Evolutionary conservation across 1,140 invertebrate genomes (phyloP).

Genomic region (Drosophila trapezifrons): DNA sequence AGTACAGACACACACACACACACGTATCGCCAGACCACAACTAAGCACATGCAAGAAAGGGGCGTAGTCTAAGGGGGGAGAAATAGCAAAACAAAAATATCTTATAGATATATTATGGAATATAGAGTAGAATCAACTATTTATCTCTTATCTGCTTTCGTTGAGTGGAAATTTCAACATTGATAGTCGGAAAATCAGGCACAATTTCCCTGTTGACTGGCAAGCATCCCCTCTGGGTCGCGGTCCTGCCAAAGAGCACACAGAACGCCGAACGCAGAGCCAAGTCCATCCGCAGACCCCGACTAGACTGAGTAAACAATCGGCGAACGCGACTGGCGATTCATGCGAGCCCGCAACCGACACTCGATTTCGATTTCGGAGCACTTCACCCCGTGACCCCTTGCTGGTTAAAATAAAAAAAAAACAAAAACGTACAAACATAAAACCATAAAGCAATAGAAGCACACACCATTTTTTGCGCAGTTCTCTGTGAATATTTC

Average conservation of each 20-base stretch:
- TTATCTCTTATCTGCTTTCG: not conserved
- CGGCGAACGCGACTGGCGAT: constrained; percentile 57
- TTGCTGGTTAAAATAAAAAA: constrained; percentile 31
- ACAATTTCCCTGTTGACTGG: not conserved
- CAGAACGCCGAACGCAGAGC: constrained; percentile 18
- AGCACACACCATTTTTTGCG: constrained; percentile 31
- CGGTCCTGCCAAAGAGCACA: constrained; percentile 15
- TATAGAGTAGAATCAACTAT: not conserved
- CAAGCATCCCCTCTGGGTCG: constrained; percentile 6
- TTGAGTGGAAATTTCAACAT: too few relatives aligned
- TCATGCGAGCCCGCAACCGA: constrained; percentile 38
- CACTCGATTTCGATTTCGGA: constrained; percentile 34
- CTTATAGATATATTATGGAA: not conserved
- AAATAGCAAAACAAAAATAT: not conserved
- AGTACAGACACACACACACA: constrained; percentile 25
- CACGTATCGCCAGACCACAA: not conserved
- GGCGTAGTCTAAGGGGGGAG: not conserved
- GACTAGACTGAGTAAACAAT: constrained; percentile 71
- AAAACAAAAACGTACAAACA: constrained; percentile 20
- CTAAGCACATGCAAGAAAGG: not conserved
- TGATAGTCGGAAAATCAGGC: not conserved
- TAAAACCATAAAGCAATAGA: constrained; percentile 25
- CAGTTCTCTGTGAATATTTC: constrained; percentile 48
- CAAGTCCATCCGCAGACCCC: constrained; percentile 34
- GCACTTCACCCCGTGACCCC: constrained; percentile 28